phyloP scores from a whole-genome alignment of 53 echinoderm and acorn worm species.

The Astropecten irregularis region DNA sequence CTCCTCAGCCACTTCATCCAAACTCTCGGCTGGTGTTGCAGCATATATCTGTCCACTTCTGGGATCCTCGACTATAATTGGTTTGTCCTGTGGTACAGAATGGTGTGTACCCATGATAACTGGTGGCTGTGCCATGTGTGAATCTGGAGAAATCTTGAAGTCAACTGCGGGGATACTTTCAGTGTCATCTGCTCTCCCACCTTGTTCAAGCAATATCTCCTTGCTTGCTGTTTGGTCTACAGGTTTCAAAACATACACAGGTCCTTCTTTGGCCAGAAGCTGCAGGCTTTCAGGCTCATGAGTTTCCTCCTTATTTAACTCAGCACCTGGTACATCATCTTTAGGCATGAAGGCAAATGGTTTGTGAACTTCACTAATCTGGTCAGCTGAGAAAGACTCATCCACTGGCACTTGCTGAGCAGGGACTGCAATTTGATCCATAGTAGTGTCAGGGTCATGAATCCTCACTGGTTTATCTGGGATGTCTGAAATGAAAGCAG shows the following conservation, averaged over 20 bases:
- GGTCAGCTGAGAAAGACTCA: background rate
- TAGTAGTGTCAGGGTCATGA: conserved; percentile 1
- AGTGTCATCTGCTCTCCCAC: background rate
- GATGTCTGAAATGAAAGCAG: conserved; percentile 31
- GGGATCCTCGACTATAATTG: conserved; percentile 57
- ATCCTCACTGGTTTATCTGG: conserved; percentile 20
- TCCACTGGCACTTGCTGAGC: background rate
- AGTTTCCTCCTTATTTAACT: background rate
- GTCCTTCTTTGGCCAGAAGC: conserved; percentile 45
- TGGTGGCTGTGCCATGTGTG: conserved; percentile 26
- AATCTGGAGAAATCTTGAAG: conserved; percentile 11
- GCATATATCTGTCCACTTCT: conserved; percentile 59
- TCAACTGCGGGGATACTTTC: background rate
- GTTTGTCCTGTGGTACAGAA: conserved; percentile 2
- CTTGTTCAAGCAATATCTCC: background rate
- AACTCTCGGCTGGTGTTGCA: conserved; percentile 60
- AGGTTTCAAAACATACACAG: conserved; percentile 33
- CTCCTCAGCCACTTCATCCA: conserved; percentile 61
- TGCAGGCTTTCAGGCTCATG: background rate
- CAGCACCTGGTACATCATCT: background rate
- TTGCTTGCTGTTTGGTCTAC: background rate
- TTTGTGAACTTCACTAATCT: background rate
- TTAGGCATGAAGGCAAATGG: background rate
- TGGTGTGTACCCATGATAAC: conserved; percentile 50
- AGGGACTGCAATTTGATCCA: conserved; percentile 5